Conservation (phyloP, 1,140 invertebrate species). For the Geopemphigus sp. region DNA sequence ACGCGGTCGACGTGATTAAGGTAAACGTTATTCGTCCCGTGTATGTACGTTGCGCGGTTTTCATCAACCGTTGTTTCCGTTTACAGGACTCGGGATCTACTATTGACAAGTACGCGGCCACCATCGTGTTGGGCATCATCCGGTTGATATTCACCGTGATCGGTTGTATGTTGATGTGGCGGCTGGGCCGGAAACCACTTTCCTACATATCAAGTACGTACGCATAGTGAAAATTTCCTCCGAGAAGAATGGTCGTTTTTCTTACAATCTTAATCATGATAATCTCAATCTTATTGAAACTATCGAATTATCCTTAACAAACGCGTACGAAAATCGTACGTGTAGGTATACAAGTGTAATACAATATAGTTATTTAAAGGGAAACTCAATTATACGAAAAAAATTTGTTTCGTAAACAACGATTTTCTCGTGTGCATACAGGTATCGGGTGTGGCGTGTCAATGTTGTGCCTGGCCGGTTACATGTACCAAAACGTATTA, state of each 20-base stretch:
- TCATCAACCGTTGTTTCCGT: neutral
- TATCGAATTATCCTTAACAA: no score
- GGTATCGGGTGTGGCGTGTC: constrained; percentile 65
- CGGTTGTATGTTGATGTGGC: constrained; percentile 64
- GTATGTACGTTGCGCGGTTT: no score
- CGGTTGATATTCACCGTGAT: constrained; percentile 64
- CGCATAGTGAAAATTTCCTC: no score
- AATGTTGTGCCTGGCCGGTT: constrained; percentile 65
- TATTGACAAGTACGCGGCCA: constrained; percentile 64
- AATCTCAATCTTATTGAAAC: no score
- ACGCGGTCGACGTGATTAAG: constrained; percentile 72
- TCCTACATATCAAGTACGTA: constrained; percentile 65
- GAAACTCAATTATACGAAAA: no score
- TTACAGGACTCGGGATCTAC: constrained; percentile 62
- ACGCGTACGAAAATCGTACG: neutral
- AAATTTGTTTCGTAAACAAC: no score
- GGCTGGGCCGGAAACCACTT: constrained; percentile 65
- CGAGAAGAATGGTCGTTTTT: no score
- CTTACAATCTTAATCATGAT: no score
- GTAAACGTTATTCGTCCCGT: constrained; percentile 53
- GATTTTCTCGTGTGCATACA: constrained; percentile 52
- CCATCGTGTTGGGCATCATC: constrained; percentile 68
- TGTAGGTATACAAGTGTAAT: neutral
- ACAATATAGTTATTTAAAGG: no score
- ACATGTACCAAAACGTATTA: constrained; percentile 59